Conservation (phyloP, 2,797 vertebrate genomes). For the Hippocampus kuda region DNA sequence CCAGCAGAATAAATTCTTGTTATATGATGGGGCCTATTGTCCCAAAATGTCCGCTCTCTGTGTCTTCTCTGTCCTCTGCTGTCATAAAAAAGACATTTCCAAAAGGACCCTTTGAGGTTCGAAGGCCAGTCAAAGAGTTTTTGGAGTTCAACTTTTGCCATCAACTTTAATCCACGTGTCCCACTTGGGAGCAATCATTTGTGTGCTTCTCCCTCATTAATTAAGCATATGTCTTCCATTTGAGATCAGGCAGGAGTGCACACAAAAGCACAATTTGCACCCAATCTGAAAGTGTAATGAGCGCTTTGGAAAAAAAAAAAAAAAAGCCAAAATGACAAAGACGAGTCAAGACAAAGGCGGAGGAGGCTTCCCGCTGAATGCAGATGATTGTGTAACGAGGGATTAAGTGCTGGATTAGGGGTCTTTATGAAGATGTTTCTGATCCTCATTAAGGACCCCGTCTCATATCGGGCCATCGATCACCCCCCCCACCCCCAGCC, state of each 20-base stretch:
- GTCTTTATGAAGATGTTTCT: conserved; percentile 76
- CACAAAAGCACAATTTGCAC: conserved; percentile 69
- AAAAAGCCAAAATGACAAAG: conserved; percentile 17
- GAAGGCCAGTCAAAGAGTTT: neutral
- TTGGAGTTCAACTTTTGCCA: conserved; percentile 7
- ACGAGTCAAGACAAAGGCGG: conserved; percentile 52
- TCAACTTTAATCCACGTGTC: conserved; percentile 50
- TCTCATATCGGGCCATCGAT: conserved; percentile 66
- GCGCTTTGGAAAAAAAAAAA: conserved; percentile 55
- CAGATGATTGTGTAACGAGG: conserved; percentile 70
- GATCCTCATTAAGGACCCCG: conserved; percentile 68
- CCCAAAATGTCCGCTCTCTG: neutral
- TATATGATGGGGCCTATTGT: neutral
- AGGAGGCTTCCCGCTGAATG: conserved; percentile 52
- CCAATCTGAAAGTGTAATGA: conserved; percentile 68
- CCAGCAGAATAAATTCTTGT: neutral
- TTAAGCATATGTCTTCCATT: conserved; percentile 73
- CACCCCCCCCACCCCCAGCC: conserved; percentile 19
- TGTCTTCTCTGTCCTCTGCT: neutral
- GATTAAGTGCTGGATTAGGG: conserved; percentile 72
- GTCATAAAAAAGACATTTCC: neutral
- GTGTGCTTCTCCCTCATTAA: conserved; percentile 62
- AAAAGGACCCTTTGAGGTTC: neutral
- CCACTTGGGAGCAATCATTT: conserved; percentile 52
- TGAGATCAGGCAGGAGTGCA: conserved; percentile 55